Evolutionary conservation across 2,888 invertebrate species (phyloP).

Genomic region (Drosophila anceps): DNA sequence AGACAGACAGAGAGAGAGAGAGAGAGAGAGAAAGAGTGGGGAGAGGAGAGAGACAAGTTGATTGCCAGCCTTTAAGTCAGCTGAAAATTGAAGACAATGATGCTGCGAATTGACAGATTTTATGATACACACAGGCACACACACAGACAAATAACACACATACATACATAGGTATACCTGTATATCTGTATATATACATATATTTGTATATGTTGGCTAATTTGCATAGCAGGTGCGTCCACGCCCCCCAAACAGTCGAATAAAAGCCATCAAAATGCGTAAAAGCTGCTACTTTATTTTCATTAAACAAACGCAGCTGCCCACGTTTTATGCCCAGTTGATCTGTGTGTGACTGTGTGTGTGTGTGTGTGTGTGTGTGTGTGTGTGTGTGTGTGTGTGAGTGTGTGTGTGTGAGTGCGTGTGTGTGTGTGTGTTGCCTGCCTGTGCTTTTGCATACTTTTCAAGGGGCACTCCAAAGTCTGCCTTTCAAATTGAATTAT

Average conservation of each 20-base stretch:
- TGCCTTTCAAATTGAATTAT: slow-evolving; percentile 72
- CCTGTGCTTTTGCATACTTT: slow-evolving; percentile 73
- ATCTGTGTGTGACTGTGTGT: slow-evolving; percentile 38
- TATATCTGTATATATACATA: neutral
- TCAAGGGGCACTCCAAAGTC: slow-evolving; percentile 63
- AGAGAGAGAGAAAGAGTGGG: neutral
- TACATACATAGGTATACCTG: neutral
- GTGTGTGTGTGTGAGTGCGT: too few species aligned
- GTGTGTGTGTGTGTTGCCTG: slow-evolving; percentile 14
- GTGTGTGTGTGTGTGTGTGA: neutral
- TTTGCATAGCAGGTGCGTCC: slow-evolving; percentile 67
- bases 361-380: neutral
- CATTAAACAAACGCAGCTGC: slow-evolving; percentile 56
- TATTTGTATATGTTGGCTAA: slow-evolving; percentile 30
- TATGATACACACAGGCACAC: slow-evolving; percentile 39
- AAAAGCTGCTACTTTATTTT: slow-evolving; percentile 80
- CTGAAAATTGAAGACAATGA: slow-evolving; percentile 72
- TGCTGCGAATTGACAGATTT: slow-evolving; percentile 74
- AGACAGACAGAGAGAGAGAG: neutral
- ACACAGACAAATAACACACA: neutral
- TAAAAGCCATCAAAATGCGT: slow-evolving; percentile 76
- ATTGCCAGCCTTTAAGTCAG: slow-evolving; percentile 55
- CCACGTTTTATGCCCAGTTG: slow-evolving; percentile 47
- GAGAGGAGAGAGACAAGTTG: slow-evolving; percentile 10
- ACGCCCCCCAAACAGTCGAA: slow-evolving; percentile 54